A percentile compares a stretch with the other conserved stretches of the same genome.
These are phyloP conservation scores for Buphagus erythrorhynchus DNA, from an alignment of 2,797 vertebrate genomes.

Conservation along the genomic window DNA sequence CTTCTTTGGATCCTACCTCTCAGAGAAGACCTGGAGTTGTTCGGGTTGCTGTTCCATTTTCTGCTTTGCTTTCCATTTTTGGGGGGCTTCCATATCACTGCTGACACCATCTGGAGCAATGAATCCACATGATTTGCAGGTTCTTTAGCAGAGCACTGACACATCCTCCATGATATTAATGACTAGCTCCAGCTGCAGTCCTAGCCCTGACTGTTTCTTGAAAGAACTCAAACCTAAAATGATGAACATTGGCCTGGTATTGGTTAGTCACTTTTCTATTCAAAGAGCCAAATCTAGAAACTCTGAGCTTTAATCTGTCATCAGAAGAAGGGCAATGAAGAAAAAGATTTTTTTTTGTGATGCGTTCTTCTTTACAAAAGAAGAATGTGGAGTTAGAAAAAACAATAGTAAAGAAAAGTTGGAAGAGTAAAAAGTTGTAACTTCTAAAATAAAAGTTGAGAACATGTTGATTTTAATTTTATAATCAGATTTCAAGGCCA, in stretches of 20 bases:
- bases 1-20: background rate
- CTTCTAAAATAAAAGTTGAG: background rate
- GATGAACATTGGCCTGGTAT: background rate
- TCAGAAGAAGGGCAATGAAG: background rate
- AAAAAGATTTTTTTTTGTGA: background rate
- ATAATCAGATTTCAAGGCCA: background rate
- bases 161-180: background rate
- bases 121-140: background rate
- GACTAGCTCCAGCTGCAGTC: background rate
- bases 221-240: background rate
- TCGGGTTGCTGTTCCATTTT: background rate
- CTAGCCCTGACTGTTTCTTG: background rate
- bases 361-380: background rate
- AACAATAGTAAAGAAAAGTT: background rate
- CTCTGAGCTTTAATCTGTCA: background rate
- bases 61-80: background rate
- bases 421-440: background rate
- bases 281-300: background rate
- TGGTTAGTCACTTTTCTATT: background rate
- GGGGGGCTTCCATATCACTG: background rate
- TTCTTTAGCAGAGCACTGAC: background rate
- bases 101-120: background rate
- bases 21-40: background rate
- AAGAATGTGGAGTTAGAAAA: background rate
- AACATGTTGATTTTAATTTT: background rate